Evolutionary conservation across 1,140 invertebrate genomes (phyloP).

Genomic region (Trachymyrmex cornetzi): DNA sequence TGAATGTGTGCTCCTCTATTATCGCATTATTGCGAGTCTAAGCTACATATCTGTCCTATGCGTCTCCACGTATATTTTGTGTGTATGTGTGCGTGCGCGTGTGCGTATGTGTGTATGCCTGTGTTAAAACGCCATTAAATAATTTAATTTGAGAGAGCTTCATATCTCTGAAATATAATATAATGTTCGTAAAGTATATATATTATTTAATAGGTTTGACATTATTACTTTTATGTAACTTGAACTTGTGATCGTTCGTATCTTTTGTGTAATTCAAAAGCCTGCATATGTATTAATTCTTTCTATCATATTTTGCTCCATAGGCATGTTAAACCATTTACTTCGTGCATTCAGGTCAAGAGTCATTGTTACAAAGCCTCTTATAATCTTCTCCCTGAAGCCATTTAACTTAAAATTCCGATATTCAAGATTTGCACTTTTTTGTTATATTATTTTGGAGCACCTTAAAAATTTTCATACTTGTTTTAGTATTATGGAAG

Average conservation of each 20-base stretch:
- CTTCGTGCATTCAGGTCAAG: conserved; percentile 75
- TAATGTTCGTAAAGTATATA: conserved; percentile 20
- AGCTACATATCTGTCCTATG: background rate
- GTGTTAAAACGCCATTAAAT: conserved; percentile 16
- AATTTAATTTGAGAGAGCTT: conserved; percentile 9
- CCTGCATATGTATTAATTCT: conserved; percentile 16
- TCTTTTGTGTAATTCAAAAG: background rate
- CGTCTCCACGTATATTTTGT: background rate
- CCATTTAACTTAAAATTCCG: conserved; percentile 35
- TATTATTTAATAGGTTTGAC: conserved; percentile 13
- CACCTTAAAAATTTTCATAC: background rate
- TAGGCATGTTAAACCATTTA: conserved; percentile 69
- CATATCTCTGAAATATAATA: conserved; percentile 1
- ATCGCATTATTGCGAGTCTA: background rate
- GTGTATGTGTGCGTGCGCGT: too few relatives aligned
- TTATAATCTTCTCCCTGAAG: conserved; percentile 16
- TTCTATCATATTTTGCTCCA: conserved; percentile 63
- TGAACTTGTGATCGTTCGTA: too few relatives aligned
- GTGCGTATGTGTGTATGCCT: background rate
- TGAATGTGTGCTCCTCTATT: conserved; percentile 41
- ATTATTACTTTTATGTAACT: background rate
- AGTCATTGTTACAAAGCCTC: conserved; percentile 72
- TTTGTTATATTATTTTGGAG: background rate
- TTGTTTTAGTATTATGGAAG: background rate
- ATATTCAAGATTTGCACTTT: background rate